A percentile compares a stretch with the other conserved stretches of the same genome.
Evolutionary conservation across 1,140 invertebrate genomes (phyloP).

Genomic region (Zaprionus ornatus): DNA sequence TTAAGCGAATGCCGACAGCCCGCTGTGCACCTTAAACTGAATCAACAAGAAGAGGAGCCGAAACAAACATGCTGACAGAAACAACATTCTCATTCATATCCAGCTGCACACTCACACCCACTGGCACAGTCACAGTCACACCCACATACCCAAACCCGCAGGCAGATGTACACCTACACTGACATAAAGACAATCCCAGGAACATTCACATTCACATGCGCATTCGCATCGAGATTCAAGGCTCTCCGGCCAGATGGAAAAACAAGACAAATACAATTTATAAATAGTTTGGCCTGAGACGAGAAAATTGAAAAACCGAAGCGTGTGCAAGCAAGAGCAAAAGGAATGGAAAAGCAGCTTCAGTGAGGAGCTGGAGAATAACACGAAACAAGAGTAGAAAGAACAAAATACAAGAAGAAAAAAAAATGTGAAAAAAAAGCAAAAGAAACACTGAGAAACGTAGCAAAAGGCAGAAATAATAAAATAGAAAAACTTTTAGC

Average conservation of each 20-base stretch:
- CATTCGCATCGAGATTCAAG: conserved; percentile 34
- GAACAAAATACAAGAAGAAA: conserved; percentile 5
- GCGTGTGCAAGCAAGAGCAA: conserved; percentile 16
- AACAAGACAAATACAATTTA: conserved; percentile 72
- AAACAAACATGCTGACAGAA: conserved; percentile 2
- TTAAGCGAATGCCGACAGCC: conserved; percentile 35
- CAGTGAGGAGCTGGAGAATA: background rate
- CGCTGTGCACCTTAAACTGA: conserved; percentile 26
- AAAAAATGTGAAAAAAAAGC: conserved; percentile 4
- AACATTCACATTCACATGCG: background rate
- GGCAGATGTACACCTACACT: background rate
- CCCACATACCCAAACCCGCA: background rate
- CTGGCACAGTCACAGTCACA: background rate
- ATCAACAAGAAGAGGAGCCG: background rate
- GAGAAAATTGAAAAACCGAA: conserved; percentile 73
- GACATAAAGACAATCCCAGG: background rate
- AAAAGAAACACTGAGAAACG: conserved; percentile 34
- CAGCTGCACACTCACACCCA: background rate
- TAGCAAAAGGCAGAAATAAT: conserved; percentile 70
- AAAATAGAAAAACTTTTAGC: conserved; percentile 81
- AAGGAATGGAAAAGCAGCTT: conserved; percentile 10
- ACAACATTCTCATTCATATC: background rate
- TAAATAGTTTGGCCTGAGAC: conserved; percentile 70
- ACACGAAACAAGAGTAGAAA: background rate
- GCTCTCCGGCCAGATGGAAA: conserved; percentile 42